Conservation (phyloP, 2,113 vertebrate genomes). For the Equus przewalskii region DNA sequence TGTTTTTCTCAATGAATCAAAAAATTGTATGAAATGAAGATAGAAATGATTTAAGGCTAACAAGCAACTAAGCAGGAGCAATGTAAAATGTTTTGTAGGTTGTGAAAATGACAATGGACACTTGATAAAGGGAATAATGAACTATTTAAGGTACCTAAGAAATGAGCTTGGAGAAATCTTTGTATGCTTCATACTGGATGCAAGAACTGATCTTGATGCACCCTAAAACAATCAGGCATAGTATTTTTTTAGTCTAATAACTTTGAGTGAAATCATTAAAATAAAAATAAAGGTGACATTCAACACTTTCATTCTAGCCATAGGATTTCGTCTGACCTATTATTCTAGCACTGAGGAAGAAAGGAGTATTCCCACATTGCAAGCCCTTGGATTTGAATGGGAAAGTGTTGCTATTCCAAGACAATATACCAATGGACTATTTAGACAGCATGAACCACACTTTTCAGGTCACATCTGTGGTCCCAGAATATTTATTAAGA, state of each 20-base stretch:
- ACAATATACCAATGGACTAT: not conserved
- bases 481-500: not conserved
- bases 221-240: not conserved
- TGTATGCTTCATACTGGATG: not conserved
- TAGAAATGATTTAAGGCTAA: conserved; percentile 28
- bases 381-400: not conserved
- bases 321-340: not conserved
- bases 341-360: not conserved
- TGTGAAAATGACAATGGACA: conserved; percentile 9
- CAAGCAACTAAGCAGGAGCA: not conserved
- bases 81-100: not conserved
- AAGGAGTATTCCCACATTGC: not conserved
- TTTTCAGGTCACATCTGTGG: not conserved
- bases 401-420: not conserved
- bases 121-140: conserved; percentile 10
- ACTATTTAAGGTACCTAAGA: not conserved
- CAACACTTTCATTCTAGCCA: not conserved
- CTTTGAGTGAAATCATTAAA: conserved; percentile 24
- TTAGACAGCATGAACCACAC: not conserved
- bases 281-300: conserved; percentile 40
- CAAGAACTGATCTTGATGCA: not conserved
- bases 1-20: conserved; percentile 30
- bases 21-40: not conserved
- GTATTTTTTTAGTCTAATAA: not conserved
- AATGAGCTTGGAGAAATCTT: not conserved